Base-by-base conservation (phyloP, 2,888 invertebrate genomes). In the Drosophila barbarae region DNA sequence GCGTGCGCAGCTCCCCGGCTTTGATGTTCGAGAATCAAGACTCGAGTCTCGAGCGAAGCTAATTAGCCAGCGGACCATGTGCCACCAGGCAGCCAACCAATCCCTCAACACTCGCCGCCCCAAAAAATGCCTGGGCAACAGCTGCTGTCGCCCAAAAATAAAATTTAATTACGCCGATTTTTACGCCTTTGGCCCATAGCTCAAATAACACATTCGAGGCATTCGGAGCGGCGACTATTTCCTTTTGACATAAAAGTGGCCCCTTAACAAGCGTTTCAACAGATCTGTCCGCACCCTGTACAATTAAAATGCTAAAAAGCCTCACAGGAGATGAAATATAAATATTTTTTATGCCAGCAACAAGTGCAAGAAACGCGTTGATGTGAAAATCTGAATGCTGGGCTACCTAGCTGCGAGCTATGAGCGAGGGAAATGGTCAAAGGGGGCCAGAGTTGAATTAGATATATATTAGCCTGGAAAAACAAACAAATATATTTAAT, bases 201-300 rank as follows among this genome's bases (percentile, higher is more conserved):
- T 76, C 77, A 72, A 79, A 71, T 74, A 77, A 73, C 80, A 77
- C 72, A 80, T 71, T 68, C 60, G 35, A 7, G 3, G 39, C 39
- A 12, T 39, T 57, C 15, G 47, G 41, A 56, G 44, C 69, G 52
- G 42, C 55, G 55, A 70, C 69, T 57, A 69, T 65, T 72, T 72
- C 72, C 72, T 60, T 78, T 78, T 78, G 76, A 80, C 81, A 83
- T 81, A 69, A 80, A 80, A 81, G 71, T 72, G 77, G 77, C 71
- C 66, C 77, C 77, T 69, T 83, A 80, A 80, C 77, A 83, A 83
- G 80, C 83, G 73, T 80, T 83, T 83, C 74, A 83, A 83, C 81
- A 77, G 74, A 77, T 83, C 77, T 76, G 66, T 81, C 74, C 80
- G 63, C 79, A 71, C 81, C 60, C 63, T 30, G 47, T 55, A 72